Evolutionary conservation across 2,113 vertebrate species (phyloP).

Genomic region (Ammodytes dubius): DNA sequence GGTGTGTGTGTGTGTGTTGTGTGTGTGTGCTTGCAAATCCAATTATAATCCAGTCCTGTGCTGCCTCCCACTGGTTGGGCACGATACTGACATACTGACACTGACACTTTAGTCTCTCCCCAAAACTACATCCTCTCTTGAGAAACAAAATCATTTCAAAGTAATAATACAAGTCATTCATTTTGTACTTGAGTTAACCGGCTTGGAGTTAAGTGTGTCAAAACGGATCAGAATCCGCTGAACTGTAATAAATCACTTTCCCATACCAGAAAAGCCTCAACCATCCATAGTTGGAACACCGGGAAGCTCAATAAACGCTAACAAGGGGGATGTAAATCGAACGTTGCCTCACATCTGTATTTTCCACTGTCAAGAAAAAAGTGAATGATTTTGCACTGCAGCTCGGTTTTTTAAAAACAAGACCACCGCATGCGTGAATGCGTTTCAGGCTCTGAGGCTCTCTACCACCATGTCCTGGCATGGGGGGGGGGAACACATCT

Average conservation of each 20-base stretch:
- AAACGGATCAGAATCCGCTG: constrained; percentile 28
- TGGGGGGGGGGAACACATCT: constrained; percentile 55
- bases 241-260: constrained; percentile 38
- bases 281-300: constrained; percentile 33
- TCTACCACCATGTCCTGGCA: constrained; percentile 80
- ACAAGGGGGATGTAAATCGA: constrained; percentile 63
- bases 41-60: constrained; percentile 83
- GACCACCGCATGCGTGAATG: constrained; percentile 73
- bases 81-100: constrained; percentile 70
- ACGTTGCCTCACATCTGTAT: constrained; percentile 67
- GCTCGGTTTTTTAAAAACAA: constrained; percentile 58
- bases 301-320: constrained; percentile 65
- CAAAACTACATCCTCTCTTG: not conserved
- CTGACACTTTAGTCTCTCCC: constrained; percentile 6
- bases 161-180: constrained; percentile 12
- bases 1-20: constrained; percentile 8
- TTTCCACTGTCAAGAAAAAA: constrained; percentile 58
- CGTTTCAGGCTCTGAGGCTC: constrained; percentile 66
- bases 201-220: constrained; percentile 15
- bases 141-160: constrained; percentile 25
- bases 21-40: not conserved
- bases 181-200: constrained; percentile 34
- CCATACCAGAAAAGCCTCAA: constrained; percentile 15
- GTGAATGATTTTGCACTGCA: constrained; percentile 65
- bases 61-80: constrained; percentile 85